These are phyloP conservation scores for Teleiodes luculella DNA, from an alignment of 2,888 invertebrate genomes.

Conservation along the genomic window DNA sequence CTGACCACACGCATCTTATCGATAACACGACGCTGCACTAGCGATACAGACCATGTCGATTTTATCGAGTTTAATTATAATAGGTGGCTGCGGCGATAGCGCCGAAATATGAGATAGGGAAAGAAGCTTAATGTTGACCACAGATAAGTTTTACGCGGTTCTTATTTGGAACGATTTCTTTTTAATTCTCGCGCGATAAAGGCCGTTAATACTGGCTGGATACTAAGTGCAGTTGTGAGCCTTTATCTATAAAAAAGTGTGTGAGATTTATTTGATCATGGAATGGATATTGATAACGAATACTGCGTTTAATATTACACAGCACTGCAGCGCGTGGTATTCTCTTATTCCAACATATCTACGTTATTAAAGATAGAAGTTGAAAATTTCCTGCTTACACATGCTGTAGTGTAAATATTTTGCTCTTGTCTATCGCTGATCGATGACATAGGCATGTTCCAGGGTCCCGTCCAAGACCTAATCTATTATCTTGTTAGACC, in stretches of 20 bases:
- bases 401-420: background rate
- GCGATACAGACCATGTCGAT: conserved; percentile 44
- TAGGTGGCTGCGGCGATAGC: conserved; percentile 36
- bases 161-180: conserved; percentile 4
- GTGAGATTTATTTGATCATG: background rate
- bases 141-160: conserved; percentile 18
- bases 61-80: conserved; percentile 51
- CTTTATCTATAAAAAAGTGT: background rate
- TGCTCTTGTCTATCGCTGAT: too few relatives aligned
- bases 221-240: background rate
- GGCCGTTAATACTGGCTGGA: conserved; percentile 3
- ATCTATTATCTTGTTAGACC: too few relatives aligned
- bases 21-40: conserved; percentile 31
- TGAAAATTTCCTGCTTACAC: background rate
- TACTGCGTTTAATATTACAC: too few relatives aligned
- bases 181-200: conserved; percentile 9
- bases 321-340: too few relatives aligned
- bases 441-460: too few relatives aligned
- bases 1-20: conserved; percentile 36
- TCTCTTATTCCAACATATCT: too few relatives aligned
- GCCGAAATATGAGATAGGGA: conserved; percentile 32
- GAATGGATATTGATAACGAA: too few relatives aligned
- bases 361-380: too few relatives aligned
- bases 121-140: conserved; percentile 29
- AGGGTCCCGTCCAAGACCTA: too few relatives aligned